A percentile compares a stretch with the other conserved stretches of the same genome.
These are phyloP conservation scores for Antheraea assamensis DNA, from an alignment of 2,888 invertebrate species.

Conservation along the genomic window DNA sequence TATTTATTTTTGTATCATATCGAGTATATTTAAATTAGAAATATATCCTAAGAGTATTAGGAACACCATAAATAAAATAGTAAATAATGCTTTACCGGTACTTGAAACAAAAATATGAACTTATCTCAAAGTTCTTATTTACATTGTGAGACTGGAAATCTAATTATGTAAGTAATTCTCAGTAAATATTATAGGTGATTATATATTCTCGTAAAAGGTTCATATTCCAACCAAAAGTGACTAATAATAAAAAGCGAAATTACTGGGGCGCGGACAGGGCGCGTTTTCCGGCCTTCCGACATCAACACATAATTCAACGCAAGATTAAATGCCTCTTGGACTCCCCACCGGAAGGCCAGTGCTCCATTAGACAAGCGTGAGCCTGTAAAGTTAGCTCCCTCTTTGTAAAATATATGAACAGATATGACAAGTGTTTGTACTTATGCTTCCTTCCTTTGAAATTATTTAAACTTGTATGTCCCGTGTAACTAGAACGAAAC, in stretches of 20 bases:
- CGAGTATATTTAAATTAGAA: not conserved
- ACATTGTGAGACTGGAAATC: not conserved
- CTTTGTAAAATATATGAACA: slow-evolving; percentile 45
- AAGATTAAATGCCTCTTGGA: slow-evolving; percentile 78
- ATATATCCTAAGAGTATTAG: not conserved
- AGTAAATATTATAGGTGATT: not conserved
- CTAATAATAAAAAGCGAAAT: slow-evolving; percentile 67
- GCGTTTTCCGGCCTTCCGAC: slow-evolving; percentile 71
- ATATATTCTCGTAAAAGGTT: slow-evolving; percentile 5
- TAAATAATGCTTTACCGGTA: not conserved
- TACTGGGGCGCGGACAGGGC: slow-evolving; percentile 64
- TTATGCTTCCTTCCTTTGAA: slow-evolving; percentile 13
- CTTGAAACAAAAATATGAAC: not conserved
- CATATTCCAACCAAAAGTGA: slow-evolving; percentile 24
- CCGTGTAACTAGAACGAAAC: not conserved
- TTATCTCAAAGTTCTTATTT: not conserved
- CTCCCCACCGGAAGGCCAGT: slow-evolving; percentile 68
- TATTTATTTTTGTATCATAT: not conserved
- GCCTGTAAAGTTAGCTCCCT: slow-evolving; percentile 51
- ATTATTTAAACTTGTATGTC: not conserved
- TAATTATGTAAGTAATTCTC: slow-evolving; percentile 3
- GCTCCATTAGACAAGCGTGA: slow-evolving; percentile 67
- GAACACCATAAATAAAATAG: not conserved
- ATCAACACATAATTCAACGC: slow-evolving; percentile 77
- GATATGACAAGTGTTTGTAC: not conserved